Percentiles rank a stretch among this genome's conserved stretches.
Conservation (phyloP, 2,888 invertebrate genomes). For the Drosophila rubida region DNA sequence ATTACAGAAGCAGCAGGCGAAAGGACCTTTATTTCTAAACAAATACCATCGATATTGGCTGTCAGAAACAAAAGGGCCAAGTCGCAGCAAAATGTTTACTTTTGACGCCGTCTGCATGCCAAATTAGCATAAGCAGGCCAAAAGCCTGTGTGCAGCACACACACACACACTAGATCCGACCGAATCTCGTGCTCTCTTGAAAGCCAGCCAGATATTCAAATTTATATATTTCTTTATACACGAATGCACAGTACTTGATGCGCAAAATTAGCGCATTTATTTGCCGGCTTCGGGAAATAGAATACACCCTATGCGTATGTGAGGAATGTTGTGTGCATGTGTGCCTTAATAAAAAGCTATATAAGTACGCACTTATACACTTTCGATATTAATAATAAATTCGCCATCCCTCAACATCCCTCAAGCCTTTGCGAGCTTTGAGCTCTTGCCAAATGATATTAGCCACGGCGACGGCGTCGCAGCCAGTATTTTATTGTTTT, state of each 20-base stretch:
- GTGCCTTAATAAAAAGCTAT: constrained; percentile 33
- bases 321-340: constrained; percentile 12
- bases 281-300: constrained; percentile 26
- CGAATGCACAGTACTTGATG: constrained; percentile 70
- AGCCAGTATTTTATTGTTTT: constrained; percentile 53
- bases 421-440: constrained; percentile 20
- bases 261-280: constrained; percentile 72
- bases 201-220: constrained; percentile 47
- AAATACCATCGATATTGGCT: constrained; percentile 54
- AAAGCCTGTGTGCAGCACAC: constrained; percentile 4
- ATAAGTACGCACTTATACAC: constrained; percentile 24
- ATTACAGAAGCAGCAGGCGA: constrained; percentile 37
- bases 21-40: constrained; percentile 26
- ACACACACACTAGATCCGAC: neutral
- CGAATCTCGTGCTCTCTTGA: neutral
- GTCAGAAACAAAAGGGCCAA: constrained; percentile 42
- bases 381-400: constrained; percentile 55
- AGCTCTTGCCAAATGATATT: constrained; percentile 40
- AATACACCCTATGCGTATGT: constrained; percentile 1
- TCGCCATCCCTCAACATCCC: constrained; percentile 14
- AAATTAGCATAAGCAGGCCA: constrained; percentile 65
- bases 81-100: constrained; percentile 57
- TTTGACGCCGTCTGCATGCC: constrained; percentile 58
- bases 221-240: constrained; percentile 59
- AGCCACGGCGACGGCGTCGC: constrained; percentile 16